Evolutionary conservation across 1,140 invertebrate species (phyloP), one percentile per base, ranked within the genome.

Genomic region (Caenorhabditis tropicalis): DNA sequence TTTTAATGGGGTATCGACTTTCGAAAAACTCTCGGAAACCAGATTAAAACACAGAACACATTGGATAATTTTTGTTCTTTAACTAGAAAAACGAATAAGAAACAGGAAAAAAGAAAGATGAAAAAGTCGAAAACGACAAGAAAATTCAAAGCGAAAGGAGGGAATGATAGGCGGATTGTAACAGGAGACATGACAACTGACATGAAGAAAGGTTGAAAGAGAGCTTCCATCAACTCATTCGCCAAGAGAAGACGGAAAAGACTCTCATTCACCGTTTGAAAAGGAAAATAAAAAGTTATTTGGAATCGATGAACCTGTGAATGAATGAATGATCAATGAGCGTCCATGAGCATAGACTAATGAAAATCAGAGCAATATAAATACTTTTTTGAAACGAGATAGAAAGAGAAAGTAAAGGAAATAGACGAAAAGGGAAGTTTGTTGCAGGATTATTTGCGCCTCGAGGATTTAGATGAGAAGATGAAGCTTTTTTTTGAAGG

Each of bases 121-220:
- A 51, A 15, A 51, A 51, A 19, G 16, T 19, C 15, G n/a, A 65
- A 65, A 65, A 19, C 24, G 31, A 65, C 53, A 58, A 27, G 29
- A 65, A 36, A 65, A 65, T 65, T 65, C n/a, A 19, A 36, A 36
- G n/a, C 6, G 24, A 15, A n/a, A 19, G 21, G 36, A 4, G 15
- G 15, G 65, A 74, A 74, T 74, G 65, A 74, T 74, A 74, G 65
- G 65, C 65, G n/a, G 36, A 74, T 74, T 74, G 65, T 74, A 74
- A 74, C 65, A 74, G 65, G 65, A 74, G 33, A 74, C 33, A 74
- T 74, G 65, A 74, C 65, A 74, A 74, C 65, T 74, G 65, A 74
- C 65, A 36, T 21, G 36, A 36, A 6, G 33, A 9, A 12, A 46
- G 36, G 65, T 74, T 39, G 36, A 74, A 74, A 39, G 33, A 43